Conservation (phyloP, 1,140 invertebrate species). For the Epicauta chinensis region DNA sequence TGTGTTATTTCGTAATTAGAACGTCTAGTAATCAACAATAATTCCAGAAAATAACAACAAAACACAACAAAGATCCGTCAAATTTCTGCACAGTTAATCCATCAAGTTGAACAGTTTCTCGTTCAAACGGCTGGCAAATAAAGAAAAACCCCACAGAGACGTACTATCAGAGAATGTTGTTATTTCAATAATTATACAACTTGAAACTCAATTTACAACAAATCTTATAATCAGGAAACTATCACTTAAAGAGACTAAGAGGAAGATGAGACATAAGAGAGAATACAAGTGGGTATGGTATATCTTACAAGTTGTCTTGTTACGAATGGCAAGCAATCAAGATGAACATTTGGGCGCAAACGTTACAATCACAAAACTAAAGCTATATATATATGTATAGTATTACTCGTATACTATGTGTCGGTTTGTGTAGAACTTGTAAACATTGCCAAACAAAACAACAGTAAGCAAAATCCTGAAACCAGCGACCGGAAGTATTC, state of each 20-base stretch:
- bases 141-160: too few species aligned
- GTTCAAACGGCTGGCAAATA: constrained; percentile 1
- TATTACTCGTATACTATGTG: background rate
- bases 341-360: constrained; percentile 22
- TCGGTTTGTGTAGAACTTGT: constrained; percentile 17
- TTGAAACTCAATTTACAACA: constrained; percentile 14
- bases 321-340: constrained; percentile 20
- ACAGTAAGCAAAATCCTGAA: constrained; percentile 1
- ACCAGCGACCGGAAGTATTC: constrained; percentile 27
- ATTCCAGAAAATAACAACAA: background rate
- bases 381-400: background rate
- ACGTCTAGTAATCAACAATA: too few species aligned
- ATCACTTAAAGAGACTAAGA: too few species aligned
- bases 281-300: background rate
- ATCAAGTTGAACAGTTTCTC: background rate
- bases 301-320: constrained; percentile 5
- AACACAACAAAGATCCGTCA: constrained; percentile 1
- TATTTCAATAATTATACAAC: constrained; percentile 13
- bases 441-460: constrained; percentile 24
- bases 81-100: background rate
- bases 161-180: too few species aligned
- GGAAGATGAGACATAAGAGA: constrained; percentile 5
- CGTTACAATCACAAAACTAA: constrained; percentile 13
- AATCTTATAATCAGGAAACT: constrained; percentile 12
- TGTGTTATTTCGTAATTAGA: too few species aligned